phyloP scores from a whole-genome alignment of 2,888 invertebrate species.

The Plebejus anna region DNA sequence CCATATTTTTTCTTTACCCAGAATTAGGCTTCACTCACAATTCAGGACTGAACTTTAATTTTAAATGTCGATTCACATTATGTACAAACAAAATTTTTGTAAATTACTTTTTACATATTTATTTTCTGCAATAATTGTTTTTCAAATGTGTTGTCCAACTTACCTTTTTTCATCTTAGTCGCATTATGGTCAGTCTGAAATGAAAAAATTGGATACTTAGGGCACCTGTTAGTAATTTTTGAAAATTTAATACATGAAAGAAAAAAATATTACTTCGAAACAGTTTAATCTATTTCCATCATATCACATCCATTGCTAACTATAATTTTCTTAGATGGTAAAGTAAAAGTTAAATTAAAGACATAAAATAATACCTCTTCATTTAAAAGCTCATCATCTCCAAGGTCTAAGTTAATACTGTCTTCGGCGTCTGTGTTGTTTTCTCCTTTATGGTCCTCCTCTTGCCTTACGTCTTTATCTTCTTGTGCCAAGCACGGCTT shows the following conservation, averaged over 20 bases:
- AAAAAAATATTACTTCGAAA: conserved; percentile 40
- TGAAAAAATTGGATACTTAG: conserved; percentile 34
- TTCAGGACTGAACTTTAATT: conserved; percentile 11
- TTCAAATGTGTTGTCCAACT: conserved; percentile 46
- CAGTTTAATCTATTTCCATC: conserved; percentile 65
- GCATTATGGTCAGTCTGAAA: conserved; percentile 81
- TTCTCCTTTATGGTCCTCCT: conserved; percentile 67
- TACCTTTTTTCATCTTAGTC: conserved; percentile 78
- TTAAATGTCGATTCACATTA: neutral
- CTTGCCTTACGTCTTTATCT: conserved; percentile 56
- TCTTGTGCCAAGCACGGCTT: conserved; percentile 66
- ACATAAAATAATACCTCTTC: conserved; percentile 85
- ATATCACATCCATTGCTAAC: conserved; percentile 53
- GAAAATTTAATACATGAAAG: conserved; percentile 51
- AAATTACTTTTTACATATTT: neutral
- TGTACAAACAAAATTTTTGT: neutral
- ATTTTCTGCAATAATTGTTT: neutral
- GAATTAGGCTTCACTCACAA: conserved; percentile 19
- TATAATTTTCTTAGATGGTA: conserved; percentile 51
- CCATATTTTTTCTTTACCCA: conserved; percentile 20
- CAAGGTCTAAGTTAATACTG: conserved; percentile 89
- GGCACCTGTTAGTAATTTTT: conserved; percentile 43
- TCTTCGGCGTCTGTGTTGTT: conserved; percentile 87
- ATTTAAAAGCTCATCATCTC: conserved; percentile 89
- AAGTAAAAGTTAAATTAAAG: conserved; percentile 65